phyloP scores from a whole-genome alignment of 2,797 vertebrate species.

The Ara ararauna region DNA sequence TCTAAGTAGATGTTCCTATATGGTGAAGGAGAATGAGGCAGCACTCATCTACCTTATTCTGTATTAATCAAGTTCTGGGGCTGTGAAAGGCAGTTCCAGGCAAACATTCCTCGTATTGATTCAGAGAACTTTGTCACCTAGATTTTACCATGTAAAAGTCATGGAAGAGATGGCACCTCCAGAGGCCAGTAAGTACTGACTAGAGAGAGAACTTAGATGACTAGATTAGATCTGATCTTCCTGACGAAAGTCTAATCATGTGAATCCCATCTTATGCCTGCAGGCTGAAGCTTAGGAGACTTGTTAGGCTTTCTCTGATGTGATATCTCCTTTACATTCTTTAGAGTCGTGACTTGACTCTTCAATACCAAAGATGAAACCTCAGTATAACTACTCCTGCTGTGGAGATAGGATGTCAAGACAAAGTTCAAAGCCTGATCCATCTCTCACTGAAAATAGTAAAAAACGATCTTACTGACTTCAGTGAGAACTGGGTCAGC shows the following conservation, averaged over 20 bases:
- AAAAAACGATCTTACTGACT: conserved; percentile 13
- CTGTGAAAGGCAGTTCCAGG: not conserved
- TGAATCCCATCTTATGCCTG: not conserved
- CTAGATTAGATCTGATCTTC: not conserved
- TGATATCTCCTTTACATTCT: not conserved
- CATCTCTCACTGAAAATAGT: not conserved
- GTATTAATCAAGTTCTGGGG: not conserved
- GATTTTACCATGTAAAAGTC: not conserved
- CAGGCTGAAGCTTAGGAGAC: not conserved
- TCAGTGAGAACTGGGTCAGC: not conserved
- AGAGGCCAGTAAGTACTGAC: not conserved
- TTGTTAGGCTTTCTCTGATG: conserved; percentile 30
- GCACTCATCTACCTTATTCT: not conserved
- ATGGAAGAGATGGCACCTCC: not conserved
- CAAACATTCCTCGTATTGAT: not conserved
- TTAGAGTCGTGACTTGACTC: not conserved
- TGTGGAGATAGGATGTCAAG: not conserved
- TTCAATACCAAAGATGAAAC: not conserved
- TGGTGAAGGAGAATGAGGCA: not conserved
- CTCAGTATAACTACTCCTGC: not conserved
- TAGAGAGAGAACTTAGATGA: not conserved
- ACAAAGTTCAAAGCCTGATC: conserved; percentile 35
- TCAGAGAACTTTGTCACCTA: not conserved
- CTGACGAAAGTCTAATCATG: not conserved
- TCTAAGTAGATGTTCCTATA: not conserved